phyloP scores from a whole-genome alignment of 2,888 invertebrate genomes.

The Aphrophora alni region DNA sequence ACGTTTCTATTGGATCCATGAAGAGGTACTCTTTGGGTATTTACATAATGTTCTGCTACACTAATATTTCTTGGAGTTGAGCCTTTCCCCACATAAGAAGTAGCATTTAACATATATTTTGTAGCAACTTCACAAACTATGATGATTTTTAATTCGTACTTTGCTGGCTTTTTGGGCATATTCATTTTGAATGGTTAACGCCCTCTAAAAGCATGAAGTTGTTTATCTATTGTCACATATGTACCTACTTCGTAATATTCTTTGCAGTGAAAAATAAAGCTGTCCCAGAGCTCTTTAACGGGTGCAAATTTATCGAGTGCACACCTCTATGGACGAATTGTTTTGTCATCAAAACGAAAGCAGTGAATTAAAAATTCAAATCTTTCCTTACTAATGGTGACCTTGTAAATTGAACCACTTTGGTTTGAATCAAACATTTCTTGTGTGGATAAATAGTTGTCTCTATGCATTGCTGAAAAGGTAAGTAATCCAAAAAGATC shows the following conservation, averaged over 20 bases:
- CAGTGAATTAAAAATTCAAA: not conserved
- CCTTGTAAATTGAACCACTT: slow-evolving; percentile 11
- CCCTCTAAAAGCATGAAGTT: slow-evolving; percentile 12
- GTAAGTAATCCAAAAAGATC: no score
- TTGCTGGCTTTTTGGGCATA: slow-evolving; percentile 13
- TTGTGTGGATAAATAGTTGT: no score
- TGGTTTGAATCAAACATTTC: no score
- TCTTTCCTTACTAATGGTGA: not conserved
- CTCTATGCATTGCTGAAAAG: no score
- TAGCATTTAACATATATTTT: slow-evolving; percentile 6
- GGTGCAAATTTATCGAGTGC: slow-evolving; percentile 1
- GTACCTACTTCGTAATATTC: not conserved
- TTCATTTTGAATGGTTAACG: slow-evolving; percentile 9
- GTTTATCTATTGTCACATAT: not conserved
- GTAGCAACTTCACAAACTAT: slow-evolving; percentile 6
- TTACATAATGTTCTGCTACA: no score
- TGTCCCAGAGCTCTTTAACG: not conserved
- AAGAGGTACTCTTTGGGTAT: no score
- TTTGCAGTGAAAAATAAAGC: not conserved
- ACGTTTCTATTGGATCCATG: not conserved
- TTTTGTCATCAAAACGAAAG: not conserved
- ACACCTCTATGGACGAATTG: not conserved
- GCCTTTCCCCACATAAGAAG: slow-evolving; percentile 14
- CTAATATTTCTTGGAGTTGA: no score
- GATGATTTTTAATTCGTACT: slow-evolving; percentile 18